Percentiles rank a stretch among this genome's conserved stretches.
Conservation (phyloP, 2,797 vertebrate species). For the Limnodromus scolopaceus region DNA sequence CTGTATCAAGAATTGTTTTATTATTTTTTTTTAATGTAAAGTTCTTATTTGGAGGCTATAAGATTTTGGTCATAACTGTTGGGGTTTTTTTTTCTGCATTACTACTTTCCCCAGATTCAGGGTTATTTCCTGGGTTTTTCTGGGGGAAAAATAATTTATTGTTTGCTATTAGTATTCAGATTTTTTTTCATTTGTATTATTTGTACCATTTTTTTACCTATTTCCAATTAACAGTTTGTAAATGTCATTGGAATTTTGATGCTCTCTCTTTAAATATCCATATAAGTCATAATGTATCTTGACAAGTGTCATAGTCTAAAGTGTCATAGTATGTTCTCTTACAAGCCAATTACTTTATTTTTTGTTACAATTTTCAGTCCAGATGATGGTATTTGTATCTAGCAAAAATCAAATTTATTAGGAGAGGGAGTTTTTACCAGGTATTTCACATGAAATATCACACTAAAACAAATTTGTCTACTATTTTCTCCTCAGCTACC, state of each 20-base stretch:
- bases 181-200: not conserved
- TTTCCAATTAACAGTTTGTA: not conserved
- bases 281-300: not conserved
- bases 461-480: not conserved
- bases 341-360: not conserved
- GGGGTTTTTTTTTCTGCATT: fast-evolving
- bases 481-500: not conserved
- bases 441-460: not conserved
- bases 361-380: not conserved
- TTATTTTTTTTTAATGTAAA: not conserved
- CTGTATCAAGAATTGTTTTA: not conserved
- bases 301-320: not conserved
- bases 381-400: not conserved
- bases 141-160: not conserved
- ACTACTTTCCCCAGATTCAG: not conserved
- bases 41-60: not conserved
- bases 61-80: not conserved
- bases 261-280: not conserved
- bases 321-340: not conserved
- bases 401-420: not conserved
- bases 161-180: not conserved
- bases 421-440: not conserved
- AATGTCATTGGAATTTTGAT: not conserved
- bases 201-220: not conserved
- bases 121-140: not conserved